Base-by-base conservation (phyloP, 1,140 invertebrate genomes). In the Pachyrhynchus sulphureomaculatus region DNA sequence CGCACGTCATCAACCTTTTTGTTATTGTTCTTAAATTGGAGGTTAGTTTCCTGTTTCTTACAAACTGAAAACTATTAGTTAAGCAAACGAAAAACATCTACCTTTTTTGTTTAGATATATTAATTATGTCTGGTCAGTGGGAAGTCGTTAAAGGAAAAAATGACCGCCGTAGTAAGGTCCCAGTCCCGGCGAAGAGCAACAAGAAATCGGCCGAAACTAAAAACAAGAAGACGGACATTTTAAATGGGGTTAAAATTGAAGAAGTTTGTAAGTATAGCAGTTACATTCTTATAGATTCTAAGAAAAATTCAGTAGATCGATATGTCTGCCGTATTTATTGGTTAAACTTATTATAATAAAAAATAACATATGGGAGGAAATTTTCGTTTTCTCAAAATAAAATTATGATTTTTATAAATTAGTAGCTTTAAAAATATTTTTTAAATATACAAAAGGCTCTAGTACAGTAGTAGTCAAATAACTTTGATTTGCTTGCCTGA, bases 71-170 rank as follows among this genome's bases (percentile, higher is more conserved):
- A 33, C 12, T n/a, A 39, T 5, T n/a, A 39, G 6, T 9, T 15
- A n/a, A n/a, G 13, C 4, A 10, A 10, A 17, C 4, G 4, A 39
- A 39, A 39, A 39, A 39, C 9, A 13, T 39, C 4, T n/a, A 39
- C 36, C 4, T n/a, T 5, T n/a, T 39, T 39, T 39, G 15, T 39
- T 9, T 32, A 6, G 12, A 32, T 6, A 32, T 29, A n/a, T 24
- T 26, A 9, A 29, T n/a, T 71, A 89, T 88, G 86, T 84, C 79
- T 9, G 84, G 84, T 61, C 85, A 88, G 72, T 91, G 88, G 88
- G 88, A 89, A 87, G 81, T 89, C 68, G 88, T 91, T 58, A 82
- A 83, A 34, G 88, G 86, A 71, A 86, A 88, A 65, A 88, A 88
- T 64, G 83, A 86, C 37, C 85, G 85, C 67, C 81, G 79, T 71